phyloP scores from a whole-genome alignment of 2,797 vertebrate genomes.

The Etheostoma perlongum region DNA sequence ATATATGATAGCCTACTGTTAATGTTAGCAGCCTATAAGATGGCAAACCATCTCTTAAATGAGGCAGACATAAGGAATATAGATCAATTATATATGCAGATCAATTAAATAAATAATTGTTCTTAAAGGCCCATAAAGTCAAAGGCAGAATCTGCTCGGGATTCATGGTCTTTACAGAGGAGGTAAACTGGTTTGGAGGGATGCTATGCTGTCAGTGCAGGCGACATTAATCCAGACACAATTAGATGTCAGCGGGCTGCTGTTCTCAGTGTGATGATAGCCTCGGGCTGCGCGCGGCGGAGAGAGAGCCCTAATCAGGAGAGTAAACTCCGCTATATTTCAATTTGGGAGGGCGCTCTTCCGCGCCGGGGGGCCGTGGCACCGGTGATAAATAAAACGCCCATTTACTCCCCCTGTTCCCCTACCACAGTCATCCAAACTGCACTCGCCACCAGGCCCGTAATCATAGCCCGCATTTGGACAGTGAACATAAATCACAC shows the following conservation, averaged over 20 bases:
- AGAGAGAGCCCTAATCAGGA: constrained; percentile 95
- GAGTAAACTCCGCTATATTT: constrained; percentile 99
- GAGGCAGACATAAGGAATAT: background rate
- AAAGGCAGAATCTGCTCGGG: background rate
- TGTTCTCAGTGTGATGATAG: constrained; percentile 90
- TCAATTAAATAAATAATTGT: background rate
- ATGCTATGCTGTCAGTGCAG: constrained; percentile 86
- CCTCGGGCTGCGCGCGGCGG: constrained; percentile 88
- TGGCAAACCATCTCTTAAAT: background rate
- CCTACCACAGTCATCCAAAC: constrained; percentile 83
- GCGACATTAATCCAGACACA: constrained; percentile 95
- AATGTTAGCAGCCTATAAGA: background rate
- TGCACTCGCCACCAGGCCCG: constrained; percentile 90
- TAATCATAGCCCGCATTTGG: constrained; percentile 92
- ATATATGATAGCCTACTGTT: background rate
- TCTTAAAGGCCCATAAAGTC: background rate
- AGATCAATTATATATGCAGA: background rate
- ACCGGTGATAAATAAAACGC: constrained; percentile 98
- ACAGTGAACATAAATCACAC: constrained; percentile 94
- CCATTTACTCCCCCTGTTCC: constrained; percentile 91
- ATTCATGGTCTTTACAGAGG: background rate
- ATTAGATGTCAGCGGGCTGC: constrained; percentile 91
- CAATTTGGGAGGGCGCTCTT: constrained; percentile 98
- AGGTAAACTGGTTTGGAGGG: constrained; percentile 39
- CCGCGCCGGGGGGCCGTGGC: constrained; percentile 95